Conservation (phyloP, 1,140 invertebrate species). For the Musca domestica region DNA sequence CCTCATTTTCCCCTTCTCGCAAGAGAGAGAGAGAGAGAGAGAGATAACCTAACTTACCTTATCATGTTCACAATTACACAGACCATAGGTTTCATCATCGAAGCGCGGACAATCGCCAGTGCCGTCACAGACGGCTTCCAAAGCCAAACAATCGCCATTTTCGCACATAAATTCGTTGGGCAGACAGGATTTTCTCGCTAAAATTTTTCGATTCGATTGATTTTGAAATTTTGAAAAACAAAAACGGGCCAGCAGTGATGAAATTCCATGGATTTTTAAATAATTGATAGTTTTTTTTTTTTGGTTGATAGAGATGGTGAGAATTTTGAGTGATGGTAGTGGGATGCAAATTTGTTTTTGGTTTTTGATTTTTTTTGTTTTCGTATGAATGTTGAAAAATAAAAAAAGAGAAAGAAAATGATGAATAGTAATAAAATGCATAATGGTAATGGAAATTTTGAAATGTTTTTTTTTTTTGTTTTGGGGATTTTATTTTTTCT, state of each 20-base stretch:
- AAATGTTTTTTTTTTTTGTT: no score
- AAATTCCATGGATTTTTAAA: no score
- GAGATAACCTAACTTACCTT: conserved; percentile 40
- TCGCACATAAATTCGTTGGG: conserved; percentile 57
- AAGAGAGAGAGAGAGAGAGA: not conserved
- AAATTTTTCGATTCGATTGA: not conserved
- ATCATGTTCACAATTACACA: conserved; percentile 54
- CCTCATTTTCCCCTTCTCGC: not conserved
- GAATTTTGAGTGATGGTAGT: no score
- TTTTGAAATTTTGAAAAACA: no score
- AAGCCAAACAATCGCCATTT: conserved; percentile 58
- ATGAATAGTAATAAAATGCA: no score
- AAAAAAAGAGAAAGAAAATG: no score
- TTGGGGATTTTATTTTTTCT: no score
- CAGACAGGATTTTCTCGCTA: conserved; percentile 35
- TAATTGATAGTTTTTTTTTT: not conserved
- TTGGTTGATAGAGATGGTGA: not conserved
- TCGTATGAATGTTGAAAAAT: no score
- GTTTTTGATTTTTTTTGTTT: no score
- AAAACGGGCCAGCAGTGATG: no score
- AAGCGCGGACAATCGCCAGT: conserved; percentile 75
- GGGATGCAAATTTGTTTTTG: no score
- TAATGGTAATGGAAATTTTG: no score
- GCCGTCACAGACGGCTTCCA: conserved; percentile 71
- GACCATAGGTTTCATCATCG: conserved; percentile 70